phyloP scores from a whole-genome alignment of 2,888 invertebrate genomes.

The Latrodectus hesperus region DNA sequence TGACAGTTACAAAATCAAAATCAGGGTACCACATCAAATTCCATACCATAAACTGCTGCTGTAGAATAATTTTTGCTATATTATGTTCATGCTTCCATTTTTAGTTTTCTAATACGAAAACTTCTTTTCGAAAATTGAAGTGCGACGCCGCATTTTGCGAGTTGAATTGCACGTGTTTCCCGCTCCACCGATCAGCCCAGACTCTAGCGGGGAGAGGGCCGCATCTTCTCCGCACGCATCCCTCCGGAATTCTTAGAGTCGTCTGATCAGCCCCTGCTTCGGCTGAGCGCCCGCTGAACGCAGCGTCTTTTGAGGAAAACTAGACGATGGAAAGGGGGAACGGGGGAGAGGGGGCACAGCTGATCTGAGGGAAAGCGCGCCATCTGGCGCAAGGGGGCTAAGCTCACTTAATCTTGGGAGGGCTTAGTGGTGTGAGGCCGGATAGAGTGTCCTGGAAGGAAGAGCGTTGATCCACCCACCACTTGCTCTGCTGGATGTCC shows the following conservation, averaged over 20 bases:
- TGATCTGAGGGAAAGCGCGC: slow-evolving; percentile 30
- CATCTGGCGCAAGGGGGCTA: slow-evolving; percentile 49
- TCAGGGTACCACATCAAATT: no score
- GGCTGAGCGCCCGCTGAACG: slow-evolving; percentile 34
- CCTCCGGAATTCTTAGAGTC: slow-evolving; percentile 17
- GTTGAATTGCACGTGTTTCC: slow-evolving; percentile 29
- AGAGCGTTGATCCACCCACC: slow-evolving; percentile 8
- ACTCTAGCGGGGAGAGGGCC: slow-evolving; percentile 8
- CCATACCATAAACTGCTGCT: no score
- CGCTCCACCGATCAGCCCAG: slow-evolving; percentile 31
- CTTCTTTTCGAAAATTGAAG: no score
- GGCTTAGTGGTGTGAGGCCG: slow-evolving; percentile 51
- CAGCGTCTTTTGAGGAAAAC: slow-evolving; percentile 34
- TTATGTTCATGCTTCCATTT: no score
- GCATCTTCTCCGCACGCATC: slow-evolving; percentile 13
- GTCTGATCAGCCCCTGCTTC: slow-evolving; percentile 6
- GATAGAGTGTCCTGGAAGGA: not conserved
- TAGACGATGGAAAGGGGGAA: not conserved
- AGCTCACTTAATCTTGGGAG: slow-evolving; percentile 54
- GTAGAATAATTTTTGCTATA: no score
- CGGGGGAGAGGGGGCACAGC: slow-evolving; percentile 15
- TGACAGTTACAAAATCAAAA: no score
- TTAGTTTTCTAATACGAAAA: no score
- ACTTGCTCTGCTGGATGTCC: not conserved
- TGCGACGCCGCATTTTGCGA: no score